Evolutionary conservation across 1,140 invertebrate species (phyloP).

Genomic region (Drosophila arizonae): DNA sequence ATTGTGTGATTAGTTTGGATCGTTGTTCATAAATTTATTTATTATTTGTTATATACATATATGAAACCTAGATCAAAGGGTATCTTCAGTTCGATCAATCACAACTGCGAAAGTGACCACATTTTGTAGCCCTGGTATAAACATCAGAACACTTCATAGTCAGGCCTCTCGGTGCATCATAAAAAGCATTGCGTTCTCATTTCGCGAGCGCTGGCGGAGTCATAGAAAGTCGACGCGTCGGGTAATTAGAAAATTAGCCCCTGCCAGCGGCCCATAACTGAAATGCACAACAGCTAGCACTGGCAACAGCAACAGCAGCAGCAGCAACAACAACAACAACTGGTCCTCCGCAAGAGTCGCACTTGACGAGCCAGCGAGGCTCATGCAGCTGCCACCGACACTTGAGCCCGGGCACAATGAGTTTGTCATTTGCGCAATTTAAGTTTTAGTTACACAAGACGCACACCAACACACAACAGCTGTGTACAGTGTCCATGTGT

Average conservation of each 20-base stretch:
- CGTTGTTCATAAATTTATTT: too few species aligned
- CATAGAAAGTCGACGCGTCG: conserved; percentile 74
- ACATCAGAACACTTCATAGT: conserved; percentile 32
- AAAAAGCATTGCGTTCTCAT: conserved; percentile 63
- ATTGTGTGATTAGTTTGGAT: too few species aligned
- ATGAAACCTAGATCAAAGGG: background rate
- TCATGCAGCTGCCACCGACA: conserved; percentile 57
- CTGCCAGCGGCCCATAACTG: conserved; percentile 71
- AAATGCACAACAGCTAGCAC: conserved; percentile 39
- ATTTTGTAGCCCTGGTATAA: conserved; percentile 4
- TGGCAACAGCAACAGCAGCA: background rate
- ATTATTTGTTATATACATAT: too few species aligned
- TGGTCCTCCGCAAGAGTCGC: conserved; percentile 60
- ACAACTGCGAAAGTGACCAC: background rate
- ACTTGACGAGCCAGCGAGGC: conserved; percentile 59
- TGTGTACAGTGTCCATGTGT: background rate
- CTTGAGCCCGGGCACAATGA: conserved; percentile 57
- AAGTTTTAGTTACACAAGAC: conserved; percentile 26
- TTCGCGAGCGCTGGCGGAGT: conserved; percentile 60
- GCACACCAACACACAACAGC: conserved; percentile 9
- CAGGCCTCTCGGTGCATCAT: conserved; percentile 8
- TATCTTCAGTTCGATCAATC: background rate
- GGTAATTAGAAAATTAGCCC: conserved; percentile 77
- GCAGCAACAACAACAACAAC: conserved; percentile 24
- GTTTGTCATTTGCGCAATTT: conserved; percentile 58